Evolutionary conservation across 2,888 invertebrate genomes (phyloP), one percentile per base, ranked within the genome.

Genomic region (Anorthoa munda): DNA sequence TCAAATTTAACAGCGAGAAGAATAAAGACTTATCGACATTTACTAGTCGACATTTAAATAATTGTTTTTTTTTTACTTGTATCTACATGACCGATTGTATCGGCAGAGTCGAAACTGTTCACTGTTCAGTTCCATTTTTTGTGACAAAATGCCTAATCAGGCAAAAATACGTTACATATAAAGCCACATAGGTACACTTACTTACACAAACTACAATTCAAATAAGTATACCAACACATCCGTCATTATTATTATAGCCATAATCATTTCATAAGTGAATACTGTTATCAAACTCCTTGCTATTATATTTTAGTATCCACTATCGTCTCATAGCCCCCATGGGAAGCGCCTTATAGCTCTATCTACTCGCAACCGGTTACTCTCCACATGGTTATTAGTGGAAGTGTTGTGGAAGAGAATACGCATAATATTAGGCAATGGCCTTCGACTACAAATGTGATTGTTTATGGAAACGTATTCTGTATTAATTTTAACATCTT

Each of bases 221-320:
- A 56, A 56, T 67, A 56, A 26, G 5, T 11, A 9, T 18, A n/a
- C 64, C 3, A 9, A 31, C 15, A 31, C 12, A n/a, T 48, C 7
- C 9, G 26, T 15, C 17, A 23, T 64, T 23, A 26, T 56, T 60
- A 76, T 31, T 31, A 18, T 65, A 39, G 9, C 17, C n/a, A 71
- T 61, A 66, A 77, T 66, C 56, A 60, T 67, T 23, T 53, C 45
- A 23, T 53, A 58, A 60, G 55, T 72, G 64, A 77, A 58, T 53
- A 78, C 31, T 56, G 72, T 66, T 66, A 63, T 63, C 46, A 58
- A 71, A 63, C 59, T 55, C 31, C 23, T 51, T 9, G 26, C 39
- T 53, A 63, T 63, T 77, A 67, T 18, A 18, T 50, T 63, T 55
- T 31, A 67, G 53, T 68, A 78, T 39, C 39, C 7, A 9, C 9